Evolutionary conservation across 2,797 vertebrate genomes (phyloP), one percentile per base, ranked within the genome.

Genomic region (Fundulus diaphanus): DNA sequence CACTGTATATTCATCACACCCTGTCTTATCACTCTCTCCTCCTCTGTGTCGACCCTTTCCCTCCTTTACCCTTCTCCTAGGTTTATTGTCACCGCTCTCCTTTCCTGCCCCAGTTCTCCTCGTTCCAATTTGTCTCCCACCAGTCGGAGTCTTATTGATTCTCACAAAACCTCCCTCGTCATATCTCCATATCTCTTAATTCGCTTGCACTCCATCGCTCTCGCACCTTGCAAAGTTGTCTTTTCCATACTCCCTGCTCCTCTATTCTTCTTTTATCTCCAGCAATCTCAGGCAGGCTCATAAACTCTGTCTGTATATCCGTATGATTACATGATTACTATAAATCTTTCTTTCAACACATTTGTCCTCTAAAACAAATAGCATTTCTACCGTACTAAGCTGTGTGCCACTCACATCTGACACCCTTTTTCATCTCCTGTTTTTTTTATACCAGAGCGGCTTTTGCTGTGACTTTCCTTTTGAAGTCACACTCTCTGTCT

Each of bases 111-210:
- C 80, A 82, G 1, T 87, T 85, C 74, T 82, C 59, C 18, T 85
- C 85, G 9, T 68, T 82, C 75, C 80, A 87, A 80, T 86, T 85
- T 82, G 86, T 91, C 85, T 81, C 83, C 83, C 84, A 85, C 57
- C 72, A 85, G 80, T 87, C 85, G 74, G 78, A 72, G 79, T 48
- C 68, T 56, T 85, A 92, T 92, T 87, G 89, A 92, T 92, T 89
- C 89, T 77, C 1, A n/a, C 73, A 29, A 70, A 74, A 76, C 79
- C 78, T 86, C 79, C 79, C 46, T 82, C 88, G 88, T 90, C 90
- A 92, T 90, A 92, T 93, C 88, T 89, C 82, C 82, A 89, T 82
- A 90, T 91, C 85, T 92, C 84, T 85, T 83, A 88, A 93, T 93
- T 91, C 76, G 27, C 88, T 80, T 70, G 51, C 70, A 77, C 82